Evolutionary conservation across 2,113 vertebrate species (phyloP).

Genomic region (Delphinus delphis): DNA sequence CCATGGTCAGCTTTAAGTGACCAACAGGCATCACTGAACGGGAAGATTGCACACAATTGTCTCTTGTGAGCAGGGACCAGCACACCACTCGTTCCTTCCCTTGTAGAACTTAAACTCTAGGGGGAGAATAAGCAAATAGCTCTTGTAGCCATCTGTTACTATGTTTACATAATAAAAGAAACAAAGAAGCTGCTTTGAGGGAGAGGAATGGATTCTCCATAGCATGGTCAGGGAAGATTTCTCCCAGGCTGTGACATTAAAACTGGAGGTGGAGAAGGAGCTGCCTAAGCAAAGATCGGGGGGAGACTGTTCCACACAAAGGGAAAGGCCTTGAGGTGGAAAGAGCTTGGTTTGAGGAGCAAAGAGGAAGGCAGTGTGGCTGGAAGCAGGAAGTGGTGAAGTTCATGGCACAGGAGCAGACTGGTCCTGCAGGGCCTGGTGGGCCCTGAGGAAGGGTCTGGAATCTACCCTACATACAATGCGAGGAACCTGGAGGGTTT

Average conservation of each 20-base stretch:
- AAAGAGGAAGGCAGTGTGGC: neutral
- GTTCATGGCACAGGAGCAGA: neutral
- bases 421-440: neutral
- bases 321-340: neutral
- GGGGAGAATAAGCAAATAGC: neutral
- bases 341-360: neutral
- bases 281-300: neutral
- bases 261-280: neutral
- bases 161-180: neutral
- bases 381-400: neutral
- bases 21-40: neutral
- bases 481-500: neutral
- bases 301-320: neutral
- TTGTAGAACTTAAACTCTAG: neutral
- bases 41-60: neutral
- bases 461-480: neutral
- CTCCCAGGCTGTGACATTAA: neutral
- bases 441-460: neutral
- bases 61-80: neutral
- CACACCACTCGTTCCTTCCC: neutral
- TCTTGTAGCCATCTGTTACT: neutral
- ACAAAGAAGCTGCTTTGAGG: neutral
- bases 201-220: neutral
- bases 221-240: neutral
- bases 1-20: neutral